Base-by-base conservation (phyloP, 23 tunicate species). In the Corella eumyota region DNA sequence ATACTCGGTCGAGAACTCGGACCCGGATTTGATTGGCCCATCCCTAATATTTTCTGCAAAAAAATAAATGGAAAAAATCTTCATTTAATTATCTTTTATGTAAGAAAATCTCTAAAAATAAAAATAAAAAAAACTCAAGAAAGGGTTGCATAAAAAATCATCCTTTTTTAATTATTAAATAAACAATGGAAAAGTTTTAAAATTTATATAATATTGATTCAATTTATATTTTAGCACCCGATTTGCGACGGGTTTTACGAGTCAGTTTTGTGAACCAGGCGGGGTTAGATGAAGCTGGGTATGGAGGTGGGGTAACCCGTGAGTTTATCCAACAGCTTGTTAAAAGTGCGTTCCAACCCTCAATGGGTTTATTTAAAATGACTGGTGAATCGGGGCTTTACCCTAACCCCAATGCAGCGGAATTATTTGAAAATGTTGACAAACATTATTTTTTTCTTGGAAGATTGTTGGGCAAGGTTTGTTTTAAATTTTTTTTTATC, bases 301-400 rank as follows among this genome's bases (percentile, higher is more conserved):
- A 77, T 55, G 95, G 95, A 22, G 80, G 47, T 0, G 95, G 95
- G 32, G 95, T 86, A 0, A 86, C 81, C 30, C 74, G 95, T 35
- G 95, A 73, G 26, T 86, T 86, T 52, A 26, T 77, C 23, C 95
- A 86, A 60, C 85, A 77, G 31, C 72, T 86, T 0, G 77, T 78
- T 34, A 65, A 66, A 28, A 66, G 80, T 33, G 85, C 88, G 7
- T 86, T 86, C 65, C 76, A 77, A 7, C 95, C 95, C 1, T 48
- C 57, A 20, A 50, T 80, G 38, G 95, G 86, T 1, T 61, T 86
- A 1, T 86, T 86, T 57, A 63, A 77, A 50, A 49, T 69, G 21
- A 72, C 79, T 23, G 80, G 58, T n/a, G 79, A 71, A 50, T 49
- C 68, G 19, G 68, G 51, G 3, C 60, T 86, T 0, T 86, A 65